Evolutionary conservation across 2,888 invertebrate species (phyloP), one percentile per base, ranked within the genome.

Genomic region (Aleiodes alternator): DNA sequence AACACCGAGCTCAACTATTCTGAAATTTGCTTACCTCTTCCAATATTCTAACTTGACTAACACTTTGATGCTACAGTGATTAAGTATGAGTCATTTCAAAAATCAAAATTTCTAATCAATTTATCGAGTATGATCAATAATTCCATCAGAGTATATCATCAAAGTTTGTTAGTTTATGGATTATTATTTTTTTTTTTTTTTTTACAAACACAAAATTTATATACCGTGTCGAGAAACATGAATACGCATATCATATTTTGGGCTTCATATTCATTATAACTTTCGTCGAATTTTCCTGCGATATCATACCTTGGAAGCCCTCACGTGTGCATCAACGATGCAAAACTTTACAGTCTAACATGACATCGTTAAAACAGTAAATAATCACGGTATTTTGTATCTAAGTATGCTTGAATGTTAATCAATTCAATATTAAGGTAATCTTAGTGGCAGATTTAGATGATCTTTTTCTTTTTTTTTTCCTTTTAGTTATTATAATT

Each of bases 61-160:
- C 64, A 64, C 64, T 64, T 48, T 64, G 64, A 48, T 48, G 64
- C 64, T 16, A 14, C n/a, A 48, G 43, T 43, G 4, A 43, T 43
- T 43, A 43, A 43, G 43, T 43, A 64, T 64, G 16, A 48, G 64
- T 64, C 16, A 48, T 23, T 64, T 16, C 43, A 2, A 23, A 43
- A 43, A 4, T 14, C 7, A 43, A 48, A 64, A 64, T 38, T 8
- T 48, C 16, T 48, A 48, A 64, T 64, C 64, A 48, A 43, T 16
- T 64, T 64, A 64, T 64, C 48, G 8, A 43, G 48, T 0, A 14
- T 34, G 34, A 38, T 64, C 48, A 64, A 23, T 38, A 43, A 5
- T 64, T 48, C 23, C 64, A 64, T 64, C 64, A 64, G 64, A 43
- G 11, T 59, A 48, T 48, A 48, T 48, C 43, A 64, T 14, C 34